phyloP scores from a whole-genome alignment of 2,888 invertebrate genomes.

The Trichopoda pennipes region DNA sequence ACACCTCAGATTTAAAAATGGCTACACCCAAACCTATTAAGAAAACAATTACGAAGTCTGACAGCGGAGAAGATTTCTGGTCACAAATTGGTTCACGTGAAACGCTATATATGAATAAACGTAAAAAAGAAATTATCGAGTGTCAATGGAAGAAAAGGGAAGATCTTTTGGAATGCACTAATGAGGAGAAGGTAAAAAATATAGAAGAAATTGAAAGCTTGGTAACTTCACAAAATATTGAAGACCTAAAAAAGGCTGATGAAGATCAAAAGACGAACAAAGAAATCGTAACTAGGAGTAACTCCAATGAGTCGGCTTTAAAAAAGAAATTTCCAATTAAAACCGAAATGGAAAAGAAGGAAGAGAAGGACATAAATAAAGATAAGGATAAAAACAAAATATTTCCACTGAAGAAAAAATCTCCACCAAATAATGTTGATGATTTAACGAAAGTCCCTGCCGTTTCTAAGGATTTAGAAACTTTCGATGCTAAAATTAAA shows the following conservation, averaged over 20 bases:
- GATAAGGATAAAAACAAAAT: slow-evolving; percentile 65
- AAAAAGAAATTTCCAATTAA: slow-evolving; percentile 28
- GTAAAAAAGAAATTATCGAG: slow-evolving; percentile 82
- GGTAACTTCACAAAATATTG: slow-evolving; percentile 66
- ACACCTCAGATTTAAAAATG: slow-evolving; percentile 32
- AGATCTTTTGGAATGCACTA: slow-evolving; percentile 63
- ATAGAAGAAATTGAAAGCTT: slow-evolving; percentile 68
- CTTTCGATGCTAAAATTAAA: slow-evolving; percentile 57
- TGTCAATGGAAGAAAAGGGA: slow-evolving; percentile 73
- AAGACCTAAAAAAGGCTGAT: slow-evolving; percentile 70
- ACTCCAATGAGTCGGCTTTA: slow-evolving; percentile 70
- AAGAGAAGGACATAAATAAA: slow-evolving; percentile 9
- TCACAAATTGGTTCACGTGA: slow-evolving; percentile 85
- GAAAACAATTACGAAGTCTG: slow-evolving; percentile 75
- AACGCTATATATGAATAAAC: slow-evolving; percentile 84
- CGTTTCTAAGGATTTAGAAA: slow-evolving; percentile 25
- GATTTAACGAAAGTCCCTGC: background rate
- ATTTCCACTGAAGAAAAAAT: slow-evolving; percentile 18
- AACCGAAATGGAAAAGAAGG: background rate
- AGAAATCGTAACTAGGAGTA: slow-evolving; percentile 50
- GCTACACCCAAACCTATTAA: slow-evolving; percentile 76
- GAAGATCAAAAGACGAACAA: slow-evolving; percentile 63
- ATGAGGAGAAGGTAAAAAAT: slow-evolving; percentile 63
- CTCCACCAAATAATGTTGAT: slow-evolving; percentile 3
- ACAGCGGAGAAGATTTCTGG: slow-evolving; percentile 84